phyloP scores from a whole-genome alignment of 2,888 invertebrate genomes.

The Drosophila quinaria region DNA sequence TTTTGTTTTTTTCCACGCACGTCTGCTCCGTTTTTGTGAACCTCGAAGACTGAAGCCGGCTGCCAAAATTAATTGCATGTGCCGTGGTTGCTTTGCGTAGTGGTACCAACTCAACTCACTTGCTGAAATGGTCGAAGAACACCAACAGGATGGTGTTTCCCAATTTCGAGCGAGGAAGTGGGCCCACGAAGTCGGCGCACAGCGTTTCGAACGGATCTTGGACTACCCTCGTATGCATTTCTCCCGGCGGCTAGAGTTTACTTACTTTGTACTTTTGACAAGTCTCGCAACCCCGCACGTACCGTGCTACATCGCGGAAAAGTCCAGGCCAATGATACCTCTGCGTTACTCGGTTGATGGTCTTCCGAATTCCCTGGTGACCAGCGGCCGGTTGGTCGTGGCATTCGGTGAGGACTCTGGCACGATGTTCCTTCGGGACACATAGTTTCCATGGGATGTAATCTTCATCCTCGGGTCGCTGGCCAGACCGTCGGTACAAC shows the following conservation, averaged over 20 bases:
- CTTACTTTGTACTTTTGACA: slow-evolving; percentile 26
- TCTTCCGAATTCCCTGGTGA: slow-evolving; percentile 31
- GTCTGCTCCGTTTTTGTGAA: no score
- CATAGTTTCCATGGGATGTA: neutral
- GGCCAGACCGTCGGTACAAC: neutral
- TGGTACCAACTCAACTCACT: no score
- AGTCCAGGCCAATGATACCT: slow-evolving; percentile 42
- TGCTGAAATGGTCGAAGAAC: no score
- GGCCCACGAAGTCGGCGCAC: no score
- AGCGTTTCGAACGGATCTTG: no score
- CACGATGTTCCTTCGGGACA: neutral
- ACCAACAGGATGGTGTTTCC: no score
- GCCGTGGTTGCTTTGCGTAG: no score
- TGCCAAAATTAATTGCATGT: no score
- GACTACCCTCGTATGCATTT: no score
- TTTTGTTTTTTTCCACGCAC: no score
- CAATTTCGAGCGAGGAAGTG: no score
- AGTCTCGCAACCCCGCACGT: slow-evolving; percentile 3
- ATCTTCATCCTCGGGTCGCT: neutral
- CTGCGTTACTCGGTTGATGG: slow-evolving; percentile 13
- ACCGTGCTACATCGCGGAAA: slow-evolving; percentile 14
- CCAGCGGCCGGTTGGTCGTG: neutral
- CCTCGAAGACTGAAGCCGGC: no score
- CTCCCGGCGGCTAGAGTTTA: neutral
- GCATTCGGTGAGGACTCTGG: neutral